phyloP scores from a whole-genome alignment of 2,888 invertebrate genomes.

The Patella pellucida region DNA sequence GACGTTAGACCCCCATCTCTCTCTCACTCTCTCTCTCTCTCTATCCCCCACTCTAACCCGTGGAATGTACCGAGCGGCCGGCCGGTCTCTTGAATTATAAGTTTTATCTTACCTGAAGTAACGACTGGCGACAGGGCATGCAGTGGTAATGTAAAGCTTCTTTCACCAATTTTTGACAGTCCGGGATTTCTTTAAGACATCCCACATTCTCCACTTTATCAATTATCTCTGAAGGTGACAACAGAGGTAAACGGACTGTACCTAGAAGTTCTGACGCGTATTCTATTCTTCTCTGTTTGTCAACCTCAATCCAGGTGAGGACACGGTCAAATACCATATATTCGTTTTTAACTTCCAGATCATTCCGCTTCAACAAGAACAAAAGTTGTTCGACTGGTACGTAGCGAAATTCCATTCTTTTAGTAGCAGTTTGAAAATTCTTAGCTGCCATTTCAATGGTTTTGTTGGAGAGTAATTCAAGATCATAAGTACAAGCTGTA shows the following conservation, averaged over 20 bases:
- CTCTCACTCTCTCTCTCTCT: too few relatives aligned
- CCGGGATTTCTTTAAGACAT: slow-evolving; percentile 51
- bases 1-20: too few relatives aligned
- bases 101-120: slow-evolving; percentile 47
- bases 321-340: slow-evolving; percentile 49
- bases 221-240: slow-evolving; percentile 48
- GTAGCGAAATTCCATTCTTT: slow-evolving; percentile 40
- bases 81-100: not conserved
- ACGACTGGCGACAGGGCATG: slow-evolving; percentile 54
- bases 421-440: slow-evolving; percentile 45
- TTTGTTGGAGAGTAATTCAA: slow-evolving; percentile 39
- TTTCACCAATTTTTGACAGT: slow-evolving; percentile 55
- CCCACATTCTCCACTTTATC: slow-evolving; percentile 54
- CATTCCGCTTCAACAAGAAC: slow-evolving; percentile 44
- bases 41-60: too few relatives aligned
- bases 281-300: slow-evolving; percentile 38
- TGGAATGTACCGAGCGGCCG: not conserved
- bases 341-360: slow-evolving; percentile 41
- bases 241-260: slow-evolving; percentile 52
- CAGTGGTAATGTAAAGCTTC: slow-evolving; percentile 60
- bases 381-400: slow-evolving; percentile 44
- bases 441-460: slow-evolving; percentile 43
- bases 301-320: slow-evolving; percentile 48
- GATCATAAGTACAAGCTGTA: slow-evolving; percentile 42
- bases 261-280: slow-evolving; percentile 43